phyloP scores from a whole-genome alignment of 2,113 vertebrate species.

The Sporophila hypoxantha region DNA sequence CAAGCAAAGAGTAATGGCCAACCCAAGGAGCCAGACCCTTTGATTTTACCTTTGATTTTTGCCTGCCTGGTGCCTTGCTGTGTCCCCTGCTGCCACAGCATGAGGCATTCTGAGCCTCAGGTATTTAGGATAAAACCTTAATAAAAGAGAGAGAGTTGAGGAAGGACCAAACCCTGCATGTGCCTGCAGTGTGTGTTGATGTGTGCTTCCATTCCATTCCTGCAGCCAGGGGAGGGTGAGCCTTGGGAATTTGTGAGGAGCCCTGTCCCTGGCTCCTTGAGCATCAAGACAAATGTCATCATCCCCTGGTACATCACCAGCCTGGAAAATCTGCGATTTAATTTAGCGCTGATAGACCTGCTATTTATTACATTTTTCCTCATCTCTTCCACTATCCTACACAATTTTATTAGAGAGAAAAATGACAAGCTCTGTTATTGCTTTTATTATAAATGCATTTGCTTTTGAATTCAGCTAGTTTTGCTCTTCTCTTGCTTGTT shows the following conservation, averaged over 20 bases:
- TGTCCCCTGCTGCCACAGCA: neutral
- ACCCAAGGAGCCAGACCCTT: neutral
- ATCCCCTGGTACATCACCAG: conserved; percentile 40
- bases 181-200: neutral
- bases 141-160: neutral
- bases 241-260: neutral
- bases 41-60: neutral
- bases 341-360: conserved; percentile 43
- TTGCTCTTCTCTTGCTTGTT: neutral
- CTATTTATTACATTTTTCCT: conserved; percentile 52
- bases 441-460: conserved; percentile 70
- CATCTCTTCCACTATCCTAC: conserved; percentile 30
- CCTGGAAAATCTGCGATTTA: conserved; percentile 27
- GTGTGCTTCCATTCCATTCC: neutral
- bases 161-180: neutral
- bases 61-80: neutral
- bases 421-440: conserved; percentile 57
- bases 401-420: conserved; percentile 64
- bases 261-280: neutral
- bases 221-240: neutral
- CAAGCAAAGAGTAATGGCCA: neutral
- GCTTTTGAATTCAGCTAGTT: neutral
- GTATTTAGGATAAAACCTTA: neutral
- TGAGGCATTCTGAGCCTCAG: neutral
- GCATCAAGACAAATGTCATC: neutral